Base-by-base conservation (phyloP, 2,797 vertebrate genomes). In the Eidolon dupreanum region DNA sequence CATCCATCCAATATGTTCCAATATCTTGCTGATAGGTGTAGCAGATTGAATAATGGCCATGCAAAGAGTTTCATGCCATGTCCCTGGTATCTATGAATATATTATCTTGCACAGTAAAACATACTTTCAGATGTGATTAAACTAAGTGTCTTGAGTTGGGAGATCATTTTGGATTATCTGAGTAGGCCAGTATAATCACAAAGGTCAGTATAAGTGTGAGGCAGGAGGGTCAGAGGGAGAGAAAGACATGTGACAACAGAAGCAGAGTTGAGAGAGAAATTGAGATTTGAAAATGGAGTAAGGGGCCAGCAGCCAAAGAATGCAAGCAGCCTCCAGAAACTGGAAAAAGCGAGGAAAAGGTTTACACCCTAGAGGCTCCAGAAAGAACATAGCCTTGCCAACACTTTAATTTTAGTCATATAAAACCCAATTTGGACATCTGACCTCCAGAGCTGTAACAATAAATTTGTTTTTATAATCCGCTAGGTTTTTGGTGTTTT, bases 81-180 rank as follows among this genome's bases (percentile, higher is more conserved):
- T 61, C 55, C 49, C n/a, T 55, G n/a, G 49, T 90, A 79, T 71
- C 66, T 73, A 28, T 36, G 71, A 88, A 81, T 59, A 86, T 55
- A 73, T 38, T 88, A 85, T 31, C 16, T 38, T 51, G 11, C 13
- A 22, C 20, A 43, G 17, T 57, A 55, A 77, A 70, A 88, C 22
- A 71, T 78, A 68, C 66, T 83, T 95, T 59, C 33, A 73, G 49
- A 16, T 59, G 28, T 93, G 78, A 93, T 77, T 71, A 90, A 73
- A 90, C 74, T 33, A 94, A 78, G 26, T 71, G 85, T 94, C 33
- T 95, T 65, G 43, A 93, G n/a, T 36, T 84, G 38, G 57, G 71
- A 36, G 55, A 43, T 65, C 24, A 71, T 78, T 90, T 43, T 77
- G 57, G 70, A 85, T 82, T 57, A 63, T 71, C 70, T 51, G 46